These are phyloP conservation scores for Andrena marginata DNA, from an alignment of 2,888 invertebrate genomes.

Conservation along the genomic window DNA sequence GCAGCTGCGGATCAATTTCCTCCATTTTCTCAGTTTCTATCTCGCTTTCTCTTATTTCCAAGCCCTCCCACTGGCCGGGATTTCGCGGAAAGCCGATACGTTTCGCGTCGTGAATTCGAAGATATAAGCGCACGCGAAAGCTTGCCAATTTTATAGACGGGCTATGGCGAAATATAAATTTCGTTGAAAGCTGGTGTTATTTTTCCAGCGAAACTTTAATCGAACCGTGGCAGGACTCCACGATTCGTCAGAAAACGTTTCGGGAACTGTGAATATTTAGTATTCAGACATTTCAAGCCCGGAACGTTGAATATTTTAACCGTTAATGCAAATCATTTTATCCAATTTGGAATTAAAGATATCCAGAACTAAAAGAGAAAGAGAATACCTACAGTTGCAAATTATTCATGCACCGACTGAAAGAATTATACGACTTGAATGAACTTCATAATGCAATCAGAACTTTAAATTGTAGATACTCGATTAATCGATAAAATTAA, in stretches of 20 bases:
- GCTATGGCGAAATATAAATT: constrained; percentile 28
- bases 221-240: neutral
- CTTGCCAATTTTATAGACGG: constrained; percentile 43
- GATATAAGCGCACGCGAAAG: constrained; percentile 23
- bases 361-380: too few species aligned
- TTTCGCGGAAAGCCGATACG: constrained; percentile 41
- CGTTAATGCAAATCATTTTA: neutral
- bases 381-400: too few species aligned
- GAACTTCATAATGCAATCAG: too few species aligned
- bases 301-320: neutral
- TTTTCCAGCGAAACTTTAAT: constrained; percentile 27
- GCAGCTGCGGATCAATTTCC: constrained; percentile 36
- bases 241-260: neutral
- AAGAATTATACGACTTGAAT: too few species aligned
- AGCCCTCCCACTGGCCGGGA: constrained; percentile 6
- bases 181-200: constrained; percentile 14
- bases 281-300: neutral
- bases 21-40: constrained; percentile 27
- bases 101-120: constrained; percentile 25
- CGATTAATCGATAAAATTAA: too few species aligned
- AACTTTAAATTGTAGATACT: too few species aligned
- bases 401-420: too few species aligned
- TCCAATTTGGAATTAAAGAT: too few species aligned
- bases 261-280: neutral
- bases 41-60: constrained; percentile 35